Percentiles rank a stretch among this genome's conserved stretches.
Conservation (phyloP, 2,797 vertebrate genomes). For the Dendrocincla fuliginosa region DNA sequence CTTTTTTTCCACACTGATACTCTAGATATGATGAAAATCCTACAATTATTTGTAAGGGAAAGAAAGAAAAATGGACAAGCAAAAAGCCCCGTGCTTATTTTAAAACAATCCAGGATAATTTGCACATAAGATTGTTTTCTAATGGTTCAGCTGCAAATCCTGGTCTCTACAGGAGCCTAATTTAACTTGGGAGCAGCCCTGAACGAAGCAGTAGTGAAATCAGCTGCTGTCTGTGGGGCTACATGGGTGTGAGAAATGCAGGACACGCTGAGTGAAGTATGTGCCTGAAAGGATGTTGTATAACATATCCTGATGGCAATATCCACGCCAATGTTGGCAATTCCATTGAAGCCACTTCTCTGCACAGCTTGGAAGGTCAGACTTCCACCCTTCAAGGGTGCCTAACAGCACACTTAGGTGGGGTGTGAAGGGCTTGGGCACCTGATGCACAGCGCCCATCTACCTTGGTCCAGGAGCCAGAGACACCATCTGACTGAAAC, state of each 20-base stretch:
- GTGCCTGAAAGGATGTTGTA: neutral
- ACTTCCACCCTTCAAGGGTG: neutral
- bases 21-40: neutral
- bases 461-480: neutral
- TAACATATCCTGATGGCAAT: neutral
- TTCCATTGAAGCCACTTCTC: neutral
- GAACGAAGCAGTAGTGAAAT: neutral
- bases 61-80: neutral
- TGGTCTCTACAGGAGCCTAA: neutral
- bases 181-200: neutral
- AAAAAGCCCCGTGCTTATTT: neutral
- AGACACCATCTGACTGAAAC: neutral
- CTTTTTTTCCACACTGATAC: neutral
- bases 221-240: neutral
- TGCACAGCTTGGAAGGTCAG: neutral
- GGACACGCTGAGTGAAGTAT: neutral
- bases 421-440: neutral
- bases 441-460: neutral
- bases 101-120: neutral
- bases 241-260: neutral
- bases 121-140: neutral
- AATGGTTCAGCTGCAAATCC: neutral
- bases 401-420: neutral
- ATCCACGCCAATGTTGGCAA: neutral
- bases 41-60: neutral